Base-by-base conservation (phyloP, 2,888 invertebrate genomes). In the Leptodirus hochenwartii region DNA sequence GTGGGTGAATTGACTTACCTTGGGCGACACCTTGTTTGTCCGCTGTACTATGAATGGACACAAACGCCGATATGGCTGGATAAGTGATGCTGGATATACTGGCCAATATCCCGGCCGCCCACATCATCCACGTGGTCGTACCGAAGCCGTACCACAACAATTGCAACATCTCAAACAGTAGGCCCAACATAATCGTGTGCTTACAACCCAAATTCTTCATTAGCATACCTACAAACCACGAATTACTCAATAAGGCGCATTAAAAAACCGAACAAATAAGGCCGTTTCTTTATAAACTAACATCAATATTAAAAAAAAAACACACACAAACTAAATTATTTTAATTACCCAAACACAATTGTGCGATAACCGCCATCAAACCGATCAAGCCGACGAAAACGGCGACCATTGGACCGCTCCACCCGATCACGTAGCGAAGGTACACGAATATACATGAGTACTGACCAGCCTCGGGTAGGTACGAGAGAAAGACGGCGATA, bases 401-500 rank as follows among this genome's bases (percentile, higher is more conserved):
- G 32, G 96, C 93, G 44, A 98, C 95, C 68, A 88, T 84, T 49
- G 87, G 76, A 35, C 79, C 81, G 43, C 78, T 80, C 61, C 98
- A 98, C 41, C 87, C 88, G 80, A 98, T 91, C 47, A 90, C 66
- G 53, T 96, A 66, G 62, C 88, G 88, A 42, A 98, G 69, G 61
- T 98, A 98, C 47, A 98, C 96, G 63, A 98, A 98, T 62, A 98
- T 95, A 62, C 96, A 96, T 34, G 96, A 96, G 61, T 98, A 98
- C 62, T 98, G 93, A 41, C 96, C 96, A 22, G 85, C 85, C 61
- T 99, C 98, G 2, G 98, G 96, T 44, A 98, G 64, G 60, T 98
- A 98, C 13, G 95, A 95, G 33, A 98, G 68, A 56, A 98, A 88
- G 47, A 98, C 96, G 27, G 96, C 85, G 42, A 93, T 79, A 58